Percentiles rank a stretch among this genome's conserved stretches.
These are phyloP conservation scores for Polylopha cassiicola DNA, from an alignment of 2,888 invertebrate genomes.

Conservation along the genomic window DNA sequence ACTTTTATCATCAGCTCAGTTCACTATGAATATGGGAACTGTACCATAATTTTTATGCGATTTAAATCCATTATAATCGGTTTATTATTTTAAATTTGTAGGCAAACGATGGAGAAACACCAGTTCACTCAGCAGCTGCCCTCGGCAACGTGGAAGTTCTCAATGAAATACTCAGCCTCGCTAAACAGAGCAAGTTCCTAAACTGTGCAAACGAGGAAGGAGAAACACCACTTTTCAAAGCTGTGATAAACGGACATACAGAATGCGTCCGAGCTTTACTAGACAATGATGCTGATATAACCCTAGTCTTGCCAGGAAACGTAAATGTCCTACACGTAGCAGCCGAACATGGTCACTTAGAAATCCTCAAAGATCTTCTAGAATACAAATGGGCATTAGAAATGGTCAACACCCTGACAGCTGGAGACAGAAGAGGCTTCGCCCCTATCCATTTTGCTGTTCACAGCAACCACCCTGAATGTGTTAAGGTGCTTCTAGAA, in stretches of 20 bases:
- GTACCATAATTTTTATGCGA: no score
- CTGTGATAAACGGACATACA: constrained; percentile 56
- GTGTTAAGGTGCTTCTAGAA: constrained; percentile 60
- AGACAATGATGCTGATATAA: constrained; percentile 63
- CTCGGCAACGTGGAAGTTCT: constrained; percentile 67
- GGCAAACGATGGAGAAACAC: constrained; percentile 72
- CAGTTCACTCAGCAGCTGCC: constrained; percentile 74
- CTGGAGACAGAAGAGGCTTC: constrained; percentile 59
- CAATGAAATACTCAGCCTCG: constrained; percentile 68
- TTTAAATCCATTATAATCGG: background rate
- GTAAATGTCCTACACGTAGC: constrained; percentile 79
- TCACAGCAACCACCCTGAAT: constrained; percentile 63
- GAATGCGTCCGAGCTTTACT: constrained; percentile 65
- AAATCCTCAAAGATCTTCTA: constrained; percentile 73
- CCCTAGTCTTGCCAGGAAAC: constrained; percentile 58
- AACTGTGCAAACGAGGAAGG: constrained; percentile 66
- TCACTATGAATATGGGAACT: no score
- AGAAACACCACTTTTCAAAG: constrained; percentile 70
- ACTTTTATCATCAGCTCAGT: no score
- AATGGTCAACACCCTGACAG: constrained; percentile 52
- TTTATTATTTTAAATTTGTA: constrained; percentile 29
- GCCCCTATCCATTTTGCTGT: constrained; percentile 77
- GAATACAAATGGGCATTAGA: constrained; percentile 52
- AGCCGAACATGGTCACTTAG: constrained; percentile 71
- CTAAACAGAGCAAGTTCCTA: constrained; percentile 65